These are phyloP conservation scores for Lepidocyrtinus sp. DNA, from an alignment of 2,888 invertebrate species.

Conservation along the genomic window DNA sequence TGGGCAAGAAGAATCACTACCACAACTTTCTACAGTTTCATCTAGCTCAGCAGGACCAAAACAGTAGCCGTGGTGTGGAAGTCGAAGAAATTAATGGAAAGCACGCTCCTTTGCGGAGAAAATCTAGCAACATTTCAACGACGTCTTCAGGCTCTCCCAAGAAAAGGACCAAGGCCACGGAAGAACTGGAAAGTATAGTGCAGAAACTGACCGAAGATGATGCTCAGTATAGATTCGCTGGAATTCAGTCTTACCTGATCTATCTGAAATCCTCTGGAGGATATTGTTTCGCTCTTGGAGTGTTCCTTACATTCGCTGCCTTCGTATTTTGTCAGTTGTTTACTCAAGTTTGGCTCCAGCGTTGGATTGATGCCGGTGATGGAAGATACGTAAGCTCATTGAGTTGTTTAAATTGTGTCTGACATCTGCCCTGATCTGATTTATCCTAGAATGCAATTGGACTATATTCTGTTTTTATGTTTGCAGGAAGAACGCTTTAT, in stretches of 20 bases:
- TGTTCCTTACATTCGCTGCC: slow-evolving; percentile 71
- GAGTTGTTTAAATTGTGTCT: neutral
- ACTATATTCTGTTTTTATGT: slow-evolving; percentile 10
- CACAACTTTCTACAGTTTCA: slow-evolving; percentile 70
- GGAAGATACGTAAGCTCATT: slow-evolving; percentile 59
- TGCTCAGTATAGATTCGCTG: slow-evolving; percentile 55
- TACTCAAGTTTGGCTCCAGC: slow-evolving; percentile 70
- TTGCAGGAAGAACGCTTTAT: slow-evolving; percentile 50
- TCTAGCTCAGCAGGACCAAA: slow-evolving; percentile 22
- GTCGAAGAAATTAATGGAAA: neutral
- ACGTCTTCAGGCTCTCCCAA: slow-evolving; percentile 11
- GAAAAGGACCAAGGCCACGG: slow-evolving; percentile 46
- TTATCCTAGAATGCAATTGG: neutral
- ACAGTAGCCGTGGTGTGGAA: neutral
- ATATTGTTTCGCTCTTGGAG: slow-evolving; percentile 70
- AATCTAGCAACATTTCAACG: slow-evolving; percentile 26
- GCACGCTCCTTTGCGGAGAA: neutral
- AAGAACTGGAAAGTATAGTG: slow-evolving; percentile 48
- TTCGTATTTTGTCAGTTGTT: slow-evolving; percentile 72
- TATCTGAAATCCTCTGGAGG: slow-evolving; percentile 74
- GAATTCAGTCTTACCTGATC: slow-evolving; percentile 69
- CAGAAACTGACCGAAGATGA: slow-evolving; percentile 57
- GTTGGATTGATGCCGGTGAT: slow-evolving; percentile 71
- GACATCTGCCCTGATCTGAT: neutral
- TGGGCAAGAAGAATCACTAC: slow-evolving; percentile 72